Conservation (phyloP, 1,140 invertebrate genomes). For the Hylaeus volcanicus region DNA sequence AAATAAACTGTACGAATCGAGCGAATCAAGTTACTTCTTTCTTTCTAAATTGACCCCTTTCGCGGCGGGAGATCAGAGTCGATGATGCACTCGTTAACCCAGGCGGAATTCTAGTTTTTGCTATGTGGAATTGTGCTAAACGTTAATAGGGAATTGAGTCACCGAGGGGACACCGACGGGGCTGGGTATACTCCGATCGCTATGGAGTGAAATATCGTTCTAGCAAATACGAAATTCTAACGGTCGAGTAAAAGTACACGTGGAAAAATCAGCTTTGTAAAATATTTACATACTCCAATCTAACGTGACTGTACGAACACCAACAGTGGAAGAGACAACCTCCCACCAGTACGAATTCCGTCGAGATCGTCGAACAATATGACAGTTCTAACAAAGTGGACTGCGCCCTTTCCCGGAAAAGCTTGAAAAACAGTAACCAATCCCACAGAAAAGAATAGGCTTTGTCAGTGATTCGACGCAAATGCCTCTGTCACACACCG, state of each 20-base stretch:
- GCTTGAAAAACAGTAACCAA: neutral
- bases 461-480: neutral
- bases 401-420: constrained; percentile 17
- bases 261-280: no score
- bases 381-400: neutral
- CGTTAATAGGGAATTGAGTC: constrained; percentile 39
- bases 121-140: constrained; percentile 29
- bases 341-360: neutral
- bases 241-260: no score
- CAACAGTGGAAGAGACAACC: neutral
- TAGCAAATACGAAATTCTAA: no score
- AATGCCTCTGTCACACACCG: constrained; percentile 40
- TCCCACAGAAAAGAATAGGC: neutral
- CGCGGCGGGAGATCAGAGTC: neutral
- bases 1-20: neutral
- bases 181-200: neutral
- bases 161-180: neutral
- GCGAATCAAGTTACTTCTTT: neutral
- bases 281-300: no score
- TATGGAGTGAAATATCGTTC: no score
- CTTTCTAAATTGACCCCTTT: neutral
- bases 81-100: constrained; percentile 34
- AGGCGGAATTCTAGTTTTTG: constrained; percentile 40
- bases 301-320: neutral
- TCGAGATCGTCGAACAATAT: neutral